Percentiles rank a stretch among this genome's conserved stretches.
Conservation (phyloP, 2,113 vertebrate species). For the Seriola aureovittata region DNA sequence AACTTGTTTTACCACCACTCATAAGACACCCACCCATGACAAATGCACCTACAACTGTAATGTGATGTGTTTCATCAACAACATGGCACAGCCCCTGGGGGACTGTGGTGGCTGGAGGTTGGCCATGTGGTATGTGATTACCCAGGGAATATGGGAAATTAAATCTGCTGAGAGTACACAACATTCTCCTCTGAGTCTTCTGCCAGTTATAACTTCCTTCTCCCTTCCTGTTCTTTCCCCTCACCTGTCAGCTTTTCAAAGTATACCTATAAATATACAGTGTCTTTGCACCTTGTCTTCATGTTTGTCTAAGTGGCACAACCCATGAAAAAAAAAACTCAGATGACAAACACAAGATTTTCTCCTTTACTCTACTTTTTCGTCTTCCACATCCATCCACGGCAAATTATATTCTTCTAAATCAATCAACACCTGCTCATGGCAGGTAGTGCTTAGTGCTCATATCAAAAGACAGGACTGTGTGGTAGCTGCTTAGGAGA, state of each 20-base stretch:
- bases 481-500: conserved; percentile 35
- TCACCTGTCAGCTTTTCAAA: conserved; percentile 65
- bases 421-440: conserved; percentile 73
- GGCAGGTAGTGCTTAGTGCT: conserved; percentile 31
- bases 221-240: conserved; percentile 23
- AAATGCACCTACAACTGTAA: conserved; percentile 41
- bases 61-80: conserved; percentile 63
- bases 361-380: conserved; percentile 28
- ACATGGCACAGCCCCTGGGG: conserved; percentile 24
- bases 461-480: conserved; percentile 52
- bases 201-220: conserved; percentile 51
- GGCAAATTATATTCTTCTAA: conserved; percentile 64
- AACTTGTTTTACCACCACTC: conserved; percentile 16
- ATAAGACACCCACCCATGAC: conserved; percentile 42
- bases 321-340: conserved; percentile 36
- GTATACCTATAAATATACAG: conserved; percentile 73
- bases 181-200: conserved; percentile 27
- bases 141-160: conserved; percentile 68
- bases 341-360: conserved; percentile 53
- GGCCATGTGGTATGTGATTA: conserved; percentile 69
- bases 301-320: conserved; percentile 66
- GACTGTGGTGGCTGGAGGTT: conserved; percentile 41
- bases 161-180: conserved; percentile 68
- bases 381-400: conserved; percentile 51
- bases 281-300: conserved; percentile 68